Conservation (phyloP, 2,797 vertebrate genomes). For the Danio albolineatus region DNA sequence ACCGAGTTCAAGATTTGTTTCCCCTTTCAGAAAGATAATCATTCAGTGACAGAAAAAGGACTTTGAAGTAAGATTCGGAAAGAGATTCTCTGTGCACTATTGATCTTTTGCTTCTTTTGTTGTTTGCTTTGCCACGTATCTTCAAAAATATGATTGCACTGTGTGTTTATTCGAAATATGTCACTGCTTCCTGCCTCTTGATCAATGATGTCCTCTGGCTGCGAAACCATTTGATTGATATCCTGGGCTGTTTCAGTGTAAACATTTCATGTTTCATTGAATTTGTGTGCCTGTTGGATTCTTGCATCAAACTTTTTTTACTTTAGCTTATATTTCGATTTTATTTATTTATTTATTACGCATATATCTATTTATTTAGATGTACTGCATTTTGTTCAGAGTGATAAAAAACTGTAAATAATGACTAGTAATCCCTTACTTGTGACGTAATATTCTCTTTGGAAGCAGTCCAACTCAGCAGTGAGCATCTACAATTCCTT, state of each 20-base stretch:
- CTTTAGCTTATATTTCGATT: too few relatives aligned
- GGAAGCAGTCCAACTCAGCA: background rate
- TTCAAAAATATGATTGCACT: slow-evolving; percentile 16
- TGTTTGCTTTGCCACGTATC: background rate
- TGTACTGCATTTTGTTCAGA: background rate
- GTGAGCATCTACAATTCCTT: background rate
- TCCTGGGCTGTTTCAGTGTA: slow-evolving; percentile 24
- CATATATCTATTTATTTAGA: too few relatives aligned
- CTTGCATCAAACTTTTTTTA: too few relatives aligned
- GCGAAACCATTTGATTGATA: slow-evolving; percentile 13
- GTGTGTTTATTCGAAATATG: slow-evolving; percentile 14
- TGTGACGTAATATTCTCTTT: background rate
- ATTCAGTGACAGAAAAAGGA: background rate
- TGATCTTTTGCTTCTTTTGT: slow-evolving; percentile 18
- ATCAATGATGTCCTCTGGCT: slow-evolving; percentile 24
- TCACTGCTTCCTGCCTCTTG: slow-evolving; percentile 1
- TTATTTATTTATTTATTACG: too few relatives aligned
- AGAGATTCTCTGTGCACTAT: slow-evolving; percentile 11
- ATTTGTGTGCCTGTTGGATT: background rate
- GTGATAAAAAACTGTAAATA: background rate
- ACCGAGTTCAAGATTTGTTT: background rate
- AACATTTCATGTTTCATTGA: background rate
- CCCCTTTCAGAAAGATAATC: background rate
- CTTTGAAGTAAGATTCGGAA: slow-evolving; percentile 7
- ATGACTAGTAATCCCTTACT: background rate